Evolutionary conservation across 53 echinoderm and acorn worm genomes (phyloP).

Genomic region (Mesocentrotus franciscanus): DNA sequence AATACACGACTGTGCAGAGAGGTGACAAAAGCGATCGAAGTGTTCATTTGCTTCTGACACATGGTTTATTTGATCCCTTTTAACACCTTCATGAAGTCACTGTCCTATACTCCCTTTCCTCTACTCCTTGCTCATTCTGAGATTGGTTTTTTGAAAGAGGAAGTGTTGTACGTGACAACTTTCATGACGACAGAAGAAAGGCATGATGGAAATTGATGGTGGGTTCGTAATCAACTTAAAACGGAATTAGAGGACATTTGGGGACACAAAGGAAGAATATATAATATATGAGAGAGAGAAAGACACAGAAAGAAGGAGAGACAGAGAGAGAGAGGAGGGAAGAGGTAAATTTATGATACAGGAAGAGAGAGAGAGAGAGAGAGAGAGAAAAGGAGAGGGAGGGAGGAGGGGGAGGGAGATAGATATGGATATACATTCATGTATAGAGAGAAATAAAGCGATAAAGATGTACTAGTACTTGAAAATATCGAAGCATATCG

Average conservation of each 20-base stretch:
- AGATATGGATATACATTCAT: not conserved
- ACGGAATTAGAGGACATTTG: not conserved
- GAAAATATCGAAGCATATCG: not conserved
- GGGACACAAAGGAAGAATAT: not conserved
- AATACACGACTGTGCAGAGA: too few species aligned
- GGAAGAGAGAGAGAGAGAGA: not conserved
- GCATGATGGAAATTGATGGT: not conserved
- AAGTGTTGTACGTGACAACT: not conserved
- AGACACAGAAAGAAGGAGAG: not conserved
- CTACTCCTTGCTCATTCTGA: not conserved
- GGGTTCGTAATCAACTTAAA: not conserved
- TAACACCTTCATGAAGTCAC: too few species aligned
- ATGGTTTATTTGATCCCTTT: too few species aligned
- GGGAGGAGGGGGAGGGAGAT: not conserved
- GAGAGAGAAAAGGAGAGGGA: not conserved
- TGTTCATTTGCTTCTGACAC: too few species aligned
- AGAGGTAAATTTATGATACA: not conserved
- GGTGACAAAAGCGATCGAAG: too few species aligned
- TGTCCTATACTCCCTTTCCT: not conserved
- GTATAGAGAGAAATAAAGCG: too few species aligned
- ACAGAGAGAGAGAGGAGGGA: not conserved
- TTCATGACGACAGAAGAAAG: not conserved
- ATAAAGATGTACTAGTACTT: too few species aligned
- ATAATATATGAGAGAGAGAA: not conserved
- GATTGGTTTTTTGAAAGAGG: not conserved